Conservation (phyloP, 1,140 invertebrate genomes). For the Eupristina koningsbergeri region DNA sequence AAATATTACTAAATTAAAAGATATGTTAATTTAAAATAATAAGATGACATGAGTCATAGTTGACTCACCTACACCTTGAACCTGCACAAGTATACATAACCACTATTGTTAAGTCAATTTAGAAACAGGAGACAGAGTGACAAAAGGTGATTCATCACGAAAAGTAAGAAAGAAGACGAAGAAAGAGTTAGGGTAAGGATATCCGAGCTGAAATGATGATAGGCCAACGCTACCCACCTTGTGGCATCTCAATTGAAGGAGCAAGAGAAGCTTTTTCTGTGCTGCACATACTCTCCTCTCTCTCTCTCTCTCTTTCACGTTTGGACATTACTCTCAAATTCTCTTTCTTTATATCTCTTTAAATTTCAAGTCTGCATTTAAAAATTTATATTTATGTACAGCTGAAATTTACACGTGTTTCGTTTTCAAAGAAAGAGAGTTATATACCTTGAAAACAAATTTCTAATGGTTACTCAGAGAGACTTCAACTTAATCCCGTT, state of each 20-base stretch:
- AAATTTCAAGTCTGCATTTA: background rate
- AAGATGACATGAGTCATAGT: constrained; percentile 4
- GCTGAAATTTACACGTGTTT: no score
- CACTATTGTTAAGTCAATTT: constrained; percentile 27
- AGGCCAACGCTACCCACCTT: background rate
- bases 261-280: background rate
- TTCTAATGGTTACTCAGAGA: no score
- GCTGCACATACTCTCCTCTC: no score
- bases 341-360: background rate
- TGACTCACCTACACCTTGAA: constrained; percentile 37
- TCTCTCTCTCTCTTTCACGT: constrained; percentile 14
- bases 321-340: background rate
- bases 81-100: constrained; percentile 22
- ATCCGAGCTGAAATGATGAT: constrained; percentile 33
- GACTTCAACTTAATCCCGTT: no score
- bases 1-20: background rate
- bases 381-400: background rate
- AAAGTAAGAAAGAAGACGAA: constrained; percentile 18
- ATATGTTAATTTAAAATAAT: constrained; percentile 2
- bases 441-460: no score
- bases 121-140: constrained; percentile 35
- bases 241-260: background rate
- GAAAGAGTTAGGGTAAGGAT: constrained; percentile 24
- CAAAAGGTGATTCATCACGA: constrained; percentile 36
- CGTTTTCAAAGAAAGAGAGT: no score